Evolutionary conservation across 1,140 invertebrate genomes (phyloP), one percentile per base, ranked within the genome.

Genomic region (Meloidogyne exigua): DNA sequence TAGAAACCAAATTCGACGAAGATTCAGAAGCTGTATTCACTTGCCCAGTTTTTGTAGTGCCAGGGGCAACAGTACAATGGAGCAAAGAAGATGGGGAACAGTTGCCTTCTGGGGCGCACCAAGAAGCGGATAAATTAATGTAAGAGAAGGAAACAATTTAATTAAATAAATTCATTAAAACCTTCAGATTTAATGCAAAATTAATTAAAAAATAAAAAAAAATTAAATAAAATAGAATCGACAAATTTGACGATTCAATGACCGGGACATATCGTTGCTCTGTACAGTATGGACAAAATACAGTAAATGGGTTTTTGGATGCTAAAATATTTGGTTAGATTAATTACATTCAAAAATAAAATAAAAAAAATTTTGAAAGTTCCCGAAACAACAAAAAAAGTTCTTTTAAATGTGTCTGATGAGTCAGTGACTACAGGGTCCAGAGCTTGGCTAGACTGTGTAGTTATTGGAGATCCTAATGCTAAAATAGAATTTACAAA

Each of bases 331-430:
- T 84, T 71, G 84, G 84, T 85, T 28, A 1, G 26, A 36, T 21
- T 1, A 76, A 73, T 21, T 76, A 23, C n/a, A n/a, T n/a, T n/a
- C n/a, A n/a, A n/a, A n/a, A 11, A 57, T 77, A 49, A 49, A 25
- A 23, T 36, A 13, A 75, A 39, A 39, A 7, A 9, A 25, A 69
- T 15, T 39, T 5, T 66, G 85, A 82, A 75, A 85, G 84, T 87
- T 11, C 85, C 85, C 21, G 85, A 87, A 64, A 87, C 85, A 13
- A 87, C 83, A 42, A 87, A 87, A 49, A 86, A 87, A 80, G 85
- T 87, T 1, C 62, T 83, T 15, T 42, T 86, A 26, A 87, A 87
- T 72, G 84, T 83, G 2, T 85, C 83, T 1, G 70, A 79, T 23
- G 85, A 87, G 42, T 83, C 76, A 13, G 81, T 85, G 32, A 68